phyloP scores from a whole-genome alignment of 2,113 vertebrate species.

The Gallinago undulata region DNA sequence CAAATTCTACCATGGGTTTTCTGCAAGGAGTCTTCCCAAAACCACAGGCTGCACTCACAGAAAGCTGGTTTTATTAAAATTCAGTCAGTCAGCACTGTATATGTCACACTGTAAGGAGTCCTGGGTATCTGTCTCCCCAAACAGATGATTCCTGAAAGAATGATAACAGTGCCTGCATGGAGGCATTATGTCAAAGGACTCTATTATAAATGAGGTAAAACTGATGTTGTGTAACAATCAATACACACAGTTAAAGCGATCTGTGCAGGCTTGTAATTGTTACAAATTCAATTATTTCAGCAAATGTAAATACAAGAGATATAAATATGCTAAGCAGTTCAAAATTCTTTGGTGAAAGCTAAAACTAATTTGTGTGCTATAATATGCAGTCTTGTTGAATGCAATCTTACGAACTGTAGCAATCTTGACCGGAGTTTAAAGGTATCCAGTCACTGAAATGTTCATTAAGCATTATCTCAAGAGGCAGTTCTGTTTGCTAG shows the following conservation, averaged over 20 bases:
- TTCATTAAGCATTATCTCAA: conserved; percentile 68
- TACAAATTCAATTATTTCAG: conserved; percentile 69
- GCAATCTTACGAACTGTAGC: conserved; percentile 26
- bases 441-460: conserved; percentile 46
- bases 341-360: conserved; percentile 34
- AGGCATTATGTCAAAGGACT: conserved; percentile 29
- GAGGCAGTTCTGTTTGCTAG: conserved; percentile 57
- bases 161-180: neutral
- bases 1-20: neutral
- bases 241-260: conserved; percentile 18
- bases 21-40: neutral
- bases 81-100: conserved; percentile 18
- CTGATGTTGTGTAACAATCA: conserved; percentile 36
- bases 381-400: conserved; percentile 28
- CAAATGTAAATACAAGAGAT: conserved; percentile 58
- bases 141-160: conserved; percentile 24
- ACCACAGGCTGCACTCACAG: neutral
- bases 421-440: conserved; percentile 56
- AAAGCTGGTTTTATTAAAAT: conserved; percentile 41
- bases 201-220: conserved; percentile 67
- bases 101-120: neutral
- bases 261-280: conserved; percentile 1
- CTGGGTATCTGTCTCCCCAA: conserved; percentile 3
- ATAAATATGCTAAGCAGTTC: conserved; percentile 53
- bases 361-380: conserved; percentile 30